phyloP scores from a whole-genome alignment of 2,113 vertebrate genomes.

The Chrysemys picta region DNA sequence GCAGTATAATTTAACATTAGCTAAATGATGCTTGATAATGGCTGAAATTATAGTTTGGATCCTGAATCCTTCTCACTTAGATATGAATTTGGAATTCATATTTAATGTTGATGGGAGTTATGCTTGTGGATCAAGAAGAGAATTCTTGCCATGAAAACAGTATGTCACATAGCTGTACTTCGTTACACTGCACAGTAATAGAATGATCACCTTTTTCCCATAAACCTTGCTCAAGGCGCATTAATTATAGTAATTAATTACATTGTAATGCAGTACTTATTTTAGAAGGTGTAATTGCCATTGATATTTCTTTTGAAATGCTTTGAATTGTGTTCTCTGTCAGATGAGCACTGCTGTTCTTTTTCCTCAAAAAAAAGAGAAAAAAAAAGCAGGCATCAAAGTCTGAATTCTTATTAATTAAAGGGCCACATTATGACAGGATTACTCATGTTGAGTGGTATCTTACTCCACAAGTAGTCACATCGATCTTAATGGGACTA shows the following conservation, averaged over 20 bases:
- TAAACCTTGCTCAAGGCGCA: slow-evolving; percentile 30
- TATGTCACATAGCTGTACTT: slow-evolving; percentile 3
- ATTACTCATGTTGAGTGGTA: not conserved
- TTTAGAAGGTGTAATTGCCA: slow-evolving; percentile 59
- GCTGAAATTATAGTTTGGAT: slow-evolving; percentile 55
- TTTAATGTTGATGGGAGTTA: slow-evolving; percentile 28
- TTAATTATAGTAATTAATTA: slow-evolving; percentile 59
- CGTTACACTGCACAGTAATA: not conserved
- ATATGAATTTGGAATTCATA: slow-evolving; percentile 27
- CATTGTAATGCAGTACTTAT: slow-evolving; percentile 56
- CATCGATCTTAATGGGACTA: slow-evolving; percentile 6
- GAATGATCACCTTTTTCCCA: not conserved
- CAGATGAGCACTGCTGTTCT: not conserved
- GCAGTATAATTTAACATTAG: slow-evolving; percentile 60
- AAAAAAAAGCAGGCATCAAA: slow-evolving; percentile 48
- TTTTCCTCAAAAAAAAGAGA: slow-evolving; percentile 10
- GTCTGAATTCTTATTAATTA: slow-evolving; percentile 8
- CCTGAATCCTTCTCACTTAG: slow-evolving; percentile 17
- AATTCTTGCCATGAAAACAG: slow-evolving; percentile 9
- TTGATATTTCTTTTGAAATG: slow-evolving; percentile 43
- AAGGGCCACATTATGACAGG: not conserved
- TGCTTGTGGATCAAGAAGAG: not conserved
- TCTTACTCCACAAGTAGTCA: not conserved
- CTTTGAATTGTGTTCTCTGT: slow-evolving; percentile 53
- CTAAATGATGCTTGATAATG: slow-evolving; percentile 65